These are phyloP conservation scores for Bos javanicus DNA, from an alignment of 2,113 vertebrate species.

Conservation along the genomic window DNA sequence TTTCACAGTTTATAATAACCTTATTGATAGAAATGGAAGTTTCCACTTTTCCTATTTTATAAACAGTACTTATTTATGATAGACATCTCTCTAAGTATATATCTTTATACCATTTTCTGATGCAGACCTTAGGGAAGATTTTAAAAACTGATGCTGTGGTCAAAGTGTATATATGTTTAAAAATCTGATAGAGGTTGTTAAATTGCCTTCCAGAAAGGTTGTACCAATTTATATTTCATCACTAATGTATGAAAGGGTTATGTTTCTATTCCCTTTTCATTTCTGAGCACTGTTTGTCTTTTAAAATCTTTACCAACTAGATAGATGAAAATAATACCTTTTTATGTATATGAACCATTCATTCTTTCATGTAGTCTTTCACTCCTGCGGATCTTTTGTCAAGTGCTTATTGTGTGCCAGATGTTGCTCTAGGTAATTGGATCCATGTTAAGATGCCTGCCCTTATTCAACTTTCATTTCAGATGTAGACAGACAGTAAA, in stretches of 20 bases:
- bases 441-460: background rate
- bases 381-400: conserved; percentile 5
- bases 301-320: background rate
- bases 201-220: background rate
- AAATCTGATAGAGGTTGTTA: conserved; percentile 6
- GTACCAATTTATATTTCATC: background rate
- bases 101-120: background rate
- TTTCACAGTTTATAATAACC: background rate
- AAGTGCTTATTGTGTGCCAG: background rate
- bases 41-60: conserved; percentile 10
- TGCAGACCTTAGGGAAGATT: background rate
- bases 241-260: background rate
- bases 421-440: background rate
- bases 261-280: background rate
- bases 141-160: background rate
- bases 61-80: background rate
- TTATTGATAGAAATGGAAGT: conserved; percentile 18
- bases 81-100: background rate
- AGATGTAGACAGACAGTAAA: background rate
- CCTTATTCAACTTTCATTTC: background rate
- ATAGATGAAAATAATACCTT: background rate
- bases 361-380: background rate
- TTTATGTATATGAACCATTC: background rate
- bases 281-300: background rate
- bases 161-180: background rate